A percentile compares a stretch with the other conserved stretches of the same genome.
phyloP scores from a whole-genome alignment of 1,140 invertebrate species.

The Philotrypesis tridentata region DNA sequence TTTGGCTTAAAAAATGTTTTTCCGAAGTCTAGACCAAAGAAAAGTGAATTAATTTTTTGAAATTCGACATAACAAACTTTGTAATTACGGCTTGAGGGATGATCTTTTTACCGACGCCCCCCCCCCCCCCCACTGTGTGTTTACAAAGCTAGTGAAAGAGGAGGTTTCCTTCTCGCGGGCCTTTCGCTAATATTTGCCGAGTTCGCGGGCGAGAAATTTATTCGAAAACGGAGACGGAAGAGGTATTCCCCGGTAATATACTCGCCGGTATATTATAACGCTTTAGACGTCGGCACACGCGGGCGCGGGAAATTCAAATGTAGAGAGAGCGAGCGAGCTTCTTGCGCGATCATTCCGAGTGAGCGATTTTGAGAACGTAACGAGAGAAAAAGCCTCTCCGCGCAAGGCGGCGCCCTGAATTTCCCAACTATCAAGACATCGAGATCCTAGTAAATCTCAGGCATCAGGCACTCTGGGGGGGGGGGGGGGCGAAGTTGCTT shows the following conservation, averaged over 20 bases:
- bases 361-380: neutral
- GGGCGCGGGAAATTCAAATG: neutral
- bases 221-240: too few relatives aligned
- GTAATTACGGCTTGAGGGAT: neutral
- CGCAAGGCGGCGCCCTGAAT: neutral
- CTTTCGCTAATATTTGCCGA: neutral
- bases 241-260: neutral
- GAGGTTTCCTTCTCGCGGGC: neutral
- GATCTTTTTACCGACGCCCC: neutral
- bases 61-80: too few relatives aligned
- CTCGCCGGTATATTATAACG: too few relatives aligned
- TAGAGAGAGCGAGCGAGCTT: too few relatives aligned
- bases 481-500: too few relatives aligned
- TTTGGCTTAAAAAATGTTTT: too few relatives aligned
- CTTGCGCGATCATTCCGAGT: neutral
- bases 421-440: neutral
- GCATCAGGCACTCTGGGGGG: too few relatives aligned
- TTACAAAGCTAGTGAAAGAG: neutral
- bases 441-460: too few relatives aligned
- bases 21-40: too few relatives aligned
- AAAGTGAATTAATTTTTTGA: too few relatives aligned
- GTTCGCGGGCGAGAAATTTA: neutral
- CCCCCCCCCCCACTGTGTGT: neutral
- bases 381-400: neutral
- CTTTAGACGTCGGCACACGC: too few relatives aligned